phyloP scores from a whole-genome alignment of 1,140 invertebrate species.

The Dinothrombium tinctorium region DNA sequence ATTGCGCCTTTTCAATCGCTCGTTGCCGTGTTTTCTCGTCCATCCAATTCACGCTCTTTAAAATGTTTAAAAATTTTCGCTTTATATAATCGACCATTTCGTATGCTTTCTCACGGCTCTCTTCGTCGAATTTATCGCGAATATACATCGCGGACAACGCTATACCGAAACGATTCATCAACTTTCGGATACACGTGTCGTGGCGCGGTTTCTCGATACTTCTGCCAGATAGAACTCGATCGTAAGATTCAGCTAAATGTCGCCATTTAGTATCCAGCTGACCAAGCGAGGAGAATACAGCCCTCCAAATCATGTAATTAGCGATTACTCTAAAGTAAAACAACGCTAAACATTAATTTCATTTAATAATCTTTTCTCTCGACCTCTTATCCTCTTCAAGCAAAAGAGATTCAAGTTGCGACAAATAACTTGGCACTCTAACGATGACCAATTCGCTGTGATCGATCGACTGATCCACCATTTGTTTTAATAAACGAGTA shows the following conservation, averaged over 20 bases:
- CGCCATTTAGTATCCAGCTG: slow-evolving; percentile 15
- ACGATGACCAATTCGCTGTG: slow-evolving; percentile 10
- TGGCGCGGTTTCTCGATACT: slow-evolving; percentile 18
- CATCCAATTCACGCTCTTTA: slow-evolving; percentile 72
- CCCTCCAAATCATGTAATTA: slow-evolving; percentile 41
- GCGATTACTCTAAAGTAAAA: slow-evolving; percentile 15
- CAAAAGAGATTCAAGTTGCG: slow-evolving; percentile 7
- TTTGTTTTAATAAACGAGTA: neutral
- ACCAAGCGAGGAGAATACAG: slow-evolving; percentile 29
- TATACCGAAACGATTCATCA: slow-evolving; percentile 22
- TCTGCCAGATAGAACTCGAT: slow-evolving; percentile 14
- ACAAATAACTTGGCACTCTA: slow-evolving; percentile 9
- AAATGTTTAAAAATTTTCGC: slow-evolving; percentile 14
- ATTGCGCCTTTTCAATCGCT: slow-evolving; percentile 10
- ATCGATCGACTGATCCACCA: neutral
- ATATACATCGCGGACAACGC: slow-evolving; percentile 26
- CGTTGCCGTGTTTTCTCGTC: slow-evolving; percentile 24
- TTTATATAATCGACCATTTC: slow-evolving; percentile 17
- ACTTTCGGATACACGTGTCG: slow-evolving; percentile 17
- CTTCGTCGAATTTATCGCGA: slow-evolving; percentile 24
- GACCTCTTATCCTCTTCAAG: slow-evolving; percentile 3
- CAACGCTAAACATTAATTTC: neutral
- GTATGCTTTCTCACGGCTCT: slow-evolving; percentile 20
- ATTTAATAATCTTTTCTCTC: neutral
- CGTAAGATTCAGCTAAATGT: slow-evolving; percentile 3